Evolutionary conservation across 2,113 vertebrate species (phyloP), one percentile per base, ranked within the genome.

Genomic region (Etia nguti): DNA sequence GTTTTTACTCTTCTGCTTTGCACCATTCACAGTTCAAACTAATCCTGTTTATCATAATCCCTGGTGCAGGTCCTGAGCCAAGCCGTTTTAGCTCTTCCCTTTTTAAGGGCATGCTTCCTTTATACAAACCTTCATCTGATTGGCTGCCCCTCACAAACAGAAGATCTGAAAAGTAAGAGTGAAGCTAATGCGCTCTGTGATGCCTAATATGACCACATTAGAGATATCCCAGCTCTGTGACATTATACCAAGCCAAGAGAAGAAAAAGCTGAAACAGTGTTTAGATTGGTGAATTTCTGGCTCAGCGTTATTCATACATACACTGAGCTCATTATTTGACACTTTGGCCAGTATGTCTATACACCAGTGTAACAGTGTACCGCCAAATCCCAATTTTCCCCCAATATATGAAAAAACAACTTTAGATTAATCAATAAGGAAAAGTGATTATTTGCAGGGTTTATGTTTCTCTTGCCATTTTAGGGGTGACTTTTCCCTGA

Each of bases 271-370:
- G 68, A 11, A 73, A 22, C 68, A 6, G 38, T 1, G 68, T 46
- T 73, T 48, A 0, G 38, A 43, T 41, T 3, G 6, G 7, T 34
- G 6, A 34, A 20, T 20, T 62, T 7, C 59, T 62, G 59, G 59
- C n/a, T 2, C 12, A 46, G 8, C 5, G 5, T 38, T 68, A 8
- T 13, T 6, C 12, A 41, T 12, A 24, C 7, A 16, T 24, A 70
- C 12, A 70, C 38, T 3, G 20, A 43, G 12, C 11, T 68, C 62
- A 68, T n/a, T 41, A 41, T 24, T 68, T 22, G 36, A 68, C 36
- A 43, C n/a, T n/a, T 20, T 10, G 1, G 5, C 0, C 29, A 60
- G 18, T 0, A 2, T 65, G 60, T 65, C 18, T 62, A n/a, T 3
- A n/a, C 60, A 65, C 18, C 60, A 65, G 31, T 38, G 34, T 8